Conservation (phyloP, 2,113 vertebrate species). For the Gobius niger region DNA sequence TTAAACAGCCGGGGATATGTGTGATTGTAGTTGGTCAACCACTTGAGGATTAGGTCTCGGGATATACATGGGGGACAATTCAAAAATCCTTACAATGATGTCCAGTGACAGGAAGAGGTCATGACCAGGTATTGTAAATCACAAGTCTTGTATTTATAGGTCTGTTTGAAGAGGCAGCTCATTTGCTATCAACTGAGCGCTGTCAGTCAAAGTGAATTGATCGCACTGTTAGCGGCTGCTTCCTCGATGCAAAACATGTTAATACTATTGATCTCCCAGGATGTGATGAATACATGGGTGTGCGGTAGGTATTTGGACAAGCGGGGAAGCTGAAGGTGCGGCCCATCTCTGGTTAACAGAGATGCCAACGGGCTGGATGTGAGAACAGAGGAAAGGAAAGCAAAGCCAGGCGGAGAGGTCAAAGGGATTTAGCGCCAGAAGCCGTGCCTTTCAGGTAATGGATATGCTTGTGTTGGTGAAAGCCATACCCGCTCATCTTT, state of each 20-base stretch:
- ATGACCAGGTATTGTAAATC: neutral
- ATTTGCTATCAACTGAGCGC: constrained; percentile 66
- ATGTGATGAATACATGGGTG: constrained; percentile 36
- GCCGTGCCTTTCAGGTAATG: constrained; percentile 75
- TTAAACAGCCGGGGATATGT: constrained; percentile 63
- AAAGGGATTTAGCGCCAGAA: constrained; percentile 76
- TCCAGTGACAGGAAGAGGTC: too few species aligned
- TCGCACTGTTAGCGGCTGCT: constrained; percentile 58
- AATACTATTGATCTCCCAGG: constrained; percentile 68
- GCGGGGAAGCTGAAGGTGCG: constrained; percentile 45
- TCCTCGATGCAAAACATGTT: constrained; percentile 65
- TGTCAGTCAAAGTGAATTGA: constrained; percentile 72
- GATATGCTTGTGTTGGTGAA: constrained; percentile 75
- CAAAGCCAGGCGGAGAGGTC: constrained; percentile 59
- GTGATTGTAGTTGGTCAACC: constrained; percentile 64
- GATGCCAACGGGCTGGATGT: constrained; percentile 41
- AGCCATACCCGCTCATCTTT: constrained; percentile 70
- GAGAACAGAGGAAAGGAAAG: constrained; percentile 35
- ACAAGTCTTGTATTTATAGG: constrained; percentile 18
- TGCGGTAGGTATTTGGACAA: constrained; percentile 26
- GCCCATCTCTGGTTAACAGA: constrained; percentile 32
- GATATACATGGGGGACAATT: neutral
- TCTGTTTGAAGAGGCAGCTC: constrained; percentile 41
- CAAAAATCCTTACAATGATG: too few species aligned
- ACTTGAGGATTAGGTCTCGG: constrained; percentile 14